These are phyloP conservation scores for Siphamia tubifer DNA, from an alignment of 2,113 vertebrate genomes.

Conservation along the genomic window DNA sequence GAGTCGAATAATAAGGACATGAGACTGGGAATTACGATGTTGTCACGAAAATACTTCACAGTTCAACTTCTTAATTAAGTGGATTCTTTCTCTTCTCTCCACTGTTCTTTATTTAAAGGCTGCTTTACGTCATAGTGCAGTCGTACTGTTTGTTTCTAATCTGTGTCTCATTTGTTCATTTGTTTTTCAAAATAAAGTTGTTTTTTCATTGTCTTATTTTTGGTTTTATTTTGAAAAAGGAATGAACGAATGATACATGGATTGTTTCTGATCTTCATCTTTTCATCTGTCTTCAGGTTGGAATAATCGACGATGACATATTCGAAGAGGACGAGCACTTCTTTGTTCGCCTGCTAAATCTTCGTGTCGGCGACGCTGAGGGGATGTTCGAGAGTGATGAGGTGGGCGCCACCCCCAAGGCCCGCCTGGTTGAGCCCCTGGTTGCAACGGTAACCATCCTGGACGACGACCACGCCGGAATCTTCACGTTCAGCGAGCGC, in stretches of 20 bases:
- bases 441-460: constrained; percentile 94
- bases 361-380: constrained; percentile 90
- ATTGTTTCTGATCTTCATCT: background rate
- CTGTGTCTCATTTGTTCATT: no score
- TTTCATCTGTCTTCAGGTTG: constrained; percentile 72
- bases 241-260: no score
- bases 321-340: constrained; percentile 98
- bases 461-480: constrained; percentile 96
- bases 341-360: constrained; percentile 93
- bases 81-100: no score
- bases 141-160: no score
- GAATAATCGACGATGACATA: constrained; percentile 97
- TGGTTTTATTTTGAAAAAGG: no score
- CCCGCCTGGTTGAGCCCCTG: constrained; percentile 83
- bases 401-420: constrained; percentile 82
- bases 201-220: no score
- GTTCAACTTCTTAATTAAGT: background rate
- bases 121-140: no score
- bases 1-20: background rate
- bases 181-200: no score
- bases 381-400: constrained; percentile 94
- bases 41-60: background rate
- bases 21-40: background rate
- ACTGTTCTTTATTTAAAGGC: no score
- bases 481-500: constrained; percentile 92